Evolutionary conservation across 2,888 invertebrate genomes (phyloP).

Genomic region (Clunio marinus): DNA sequence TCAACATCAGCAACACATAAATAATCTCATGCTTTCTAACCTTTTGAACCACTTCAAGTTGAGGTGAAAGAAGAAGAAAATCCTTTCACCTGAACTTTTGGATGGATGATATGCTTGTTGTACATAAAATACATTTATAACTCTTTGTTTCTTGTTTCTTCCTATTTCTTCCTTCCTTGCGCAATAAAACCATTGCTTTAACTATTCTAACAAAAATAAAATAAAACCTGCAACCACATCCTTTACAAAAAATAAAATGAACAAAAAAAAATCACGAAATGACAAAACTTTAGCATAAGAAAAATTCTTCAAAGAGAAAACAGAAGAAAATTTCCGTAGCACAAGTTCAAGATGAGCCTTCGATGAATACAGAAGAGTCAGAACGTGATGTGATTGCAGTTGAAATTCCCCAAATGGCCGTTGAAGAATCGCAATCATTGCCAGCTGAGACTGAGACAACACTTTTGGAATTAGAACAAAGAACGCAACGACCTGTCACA

Average conservation of each 20-base stretch:
- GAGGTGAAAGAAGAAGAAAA: not conserved
- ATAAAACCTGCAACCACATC: not conserved
- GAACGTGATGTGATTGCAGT: not conserved
- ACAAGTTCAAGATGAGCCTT: not conserved
- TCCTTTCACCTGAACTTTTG: not conserved
- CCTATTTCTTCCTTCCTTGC: constrained; percentile 14
- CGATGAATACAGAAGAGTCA: not conserved
- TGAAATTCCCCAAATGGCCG: not conserved
- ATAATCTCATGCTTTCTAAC: not conserved
- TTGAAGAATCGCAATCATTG: not conserved
- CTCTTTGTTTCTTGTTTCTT: constrained; percentile 11
- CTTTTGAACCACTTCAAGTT: not conserved
- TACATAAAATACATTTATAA: constrained; percentile 28
- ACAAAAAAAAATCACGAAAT: not conserved
- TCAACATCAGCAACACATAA: constrained; percentile 3
- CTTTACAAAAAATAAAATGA: not conserved
- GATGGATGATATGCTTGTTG: constrained; percentile 11
- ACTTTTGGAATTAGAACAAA: not conserved
- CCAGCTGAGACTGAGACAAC: not conserved
- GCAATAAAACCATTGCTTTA: constrained; percentile 28
- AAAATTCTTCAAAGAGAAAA: not conserved
- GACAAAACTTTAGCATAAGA: not conserved
- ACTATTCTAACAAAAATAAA: constrained; percentile 1
- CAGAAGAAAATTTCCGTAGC: not conserved
- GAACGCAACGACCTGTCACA: not conserved